Conservation (phyloP, 2,113 vertebrate genomes). For the Rhynchomys soricoides region DNA sequence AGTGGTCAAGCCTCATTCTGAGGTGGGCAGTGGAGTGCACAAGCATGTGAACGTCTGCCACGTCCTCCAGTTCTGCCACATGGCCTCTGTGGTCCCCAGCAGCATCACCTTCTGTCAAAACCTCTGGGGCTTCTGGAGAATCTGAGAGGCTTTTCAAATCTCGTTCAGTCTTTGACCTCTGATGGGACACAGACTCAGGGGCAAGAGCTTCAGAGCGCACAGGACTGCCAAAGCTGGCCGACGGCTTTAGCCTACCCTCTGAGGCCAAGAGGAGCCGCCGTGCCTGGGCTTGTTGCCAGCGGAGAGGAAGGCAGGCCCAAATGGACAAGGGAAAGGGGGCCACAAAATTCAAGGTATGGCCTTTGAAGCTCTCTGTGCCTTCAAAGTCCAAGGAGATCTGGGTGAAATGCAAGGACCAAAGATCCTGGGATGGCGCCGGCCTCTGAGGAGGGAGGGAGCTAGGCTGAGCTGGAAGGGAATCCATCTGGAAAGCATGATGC, state of each 20-base stretch:
- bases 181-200: constrained; percentile 73
- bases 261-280: constrained; percentile 75
- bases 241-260: constrained; percentile 84
- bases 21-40: constrained; percentile 89
- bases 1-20: constrained; percentile 94
- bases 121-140: constrained; percentile 65
- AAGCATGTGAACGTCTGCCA: constrained; percentile 90
- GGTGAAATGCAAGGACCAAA: constrained; percentile 93
- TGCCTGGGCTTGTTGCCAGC: constrained; percentile 83
- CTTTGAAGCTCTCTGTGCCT: constrained; percentile 92
- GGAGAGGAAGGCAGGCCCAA: constrained; percentile 92
- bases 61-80: constrained; percentile 82
- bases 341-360: constrained; percentile 90
- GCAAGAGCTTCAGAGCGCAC: constrained; percentile 67
- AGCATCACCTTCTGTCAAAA: constrained; percentile 70
- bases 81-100: constrained; percentile 61
- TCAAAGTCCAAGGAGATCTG: constrained; percentile 92
- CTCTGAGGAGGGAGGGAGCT: constrained; percentile 66
- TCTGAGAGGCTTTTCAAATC: constrained; percentile 84
- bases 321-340: constrained; percentile 93
- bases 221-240: constrained; percentile 85
- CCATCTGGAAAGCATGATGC: constrained; percentile 87
- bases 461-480: constrained; percentile 53
- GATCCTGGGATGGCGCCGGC: constrained; percentile 88
- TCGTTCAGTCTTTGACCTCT: constrained; percentile 87